A percentile compares a stretch with the other conserved stretches of the same genome.
These are phyloP conservation scores for Mobula birostris DNA, from an alignment of 2,113 vertebrate genomes.

Conservation along the genomic window DNA sequence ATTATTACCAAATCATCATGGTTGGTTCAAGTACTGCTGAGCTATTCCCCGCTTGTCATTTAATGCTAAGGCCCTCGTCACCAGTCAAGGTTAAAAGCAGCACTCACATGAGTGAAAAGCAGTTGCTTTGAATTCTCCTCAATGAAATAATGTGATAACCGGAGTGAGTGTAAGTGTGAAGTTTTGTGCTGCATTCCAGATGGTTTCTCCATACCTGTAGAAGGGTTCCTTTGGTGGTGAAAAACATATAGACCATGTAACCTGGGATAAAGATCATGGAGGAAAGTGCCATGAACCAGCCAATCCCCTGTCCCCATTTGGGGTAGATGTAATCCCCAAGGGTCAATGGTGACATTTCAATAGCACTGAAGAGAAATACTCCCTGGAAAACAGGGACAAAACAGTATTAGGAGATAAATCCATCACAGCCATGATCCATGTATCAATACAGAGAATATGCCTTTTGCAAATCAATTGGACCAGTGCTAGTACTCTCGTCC, in stretches of 20 bases:
- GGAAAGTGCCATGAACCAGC: conserved; percentile 78
- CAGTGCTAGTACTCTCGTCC: background rate
- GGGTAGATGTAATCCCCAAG: conserved; percentile 77
- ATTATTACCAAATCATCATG: background rate
- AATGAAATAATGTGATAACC: background rate
- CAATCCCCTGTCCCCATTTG: conserved; percentile 73
- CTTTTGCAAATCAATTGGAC: background rate
- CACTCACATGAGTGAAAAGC: background rate
- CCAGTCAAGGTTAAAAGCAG: background rate
- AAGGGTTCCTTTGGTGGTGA: conserved; percentile 61
- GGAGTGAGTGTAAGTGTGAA: background rate
- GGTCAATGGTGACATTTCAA: conserved; percentile 80
- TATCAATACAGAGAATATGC: background rate
- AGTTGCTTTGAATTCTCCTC: background rate
- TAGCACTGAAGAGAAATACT: conserved; percentile 78
- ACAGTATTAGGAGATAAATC: background rate
- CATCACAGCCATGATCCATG: background rate
- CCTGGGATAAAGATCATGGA: conserved; percentile 80
- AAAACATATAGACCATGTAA: conserved; percentile 70
- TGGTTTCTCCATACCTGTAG: conserved; percentile 51
- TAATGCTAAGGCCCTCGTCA: background rate
- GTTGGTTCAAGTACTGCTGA: background rate
- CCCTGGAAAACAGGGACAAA: conserved; percentile 47
- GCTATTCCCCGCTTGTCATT: background rate
- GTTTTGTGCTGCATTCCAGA: background rate